Evolutionary conservation across 2,113 vertebrate genomes (phyloP), one percentile per base, ranked within the genome.

Genomic region (Dicrurus megarhynchus): DNA sequence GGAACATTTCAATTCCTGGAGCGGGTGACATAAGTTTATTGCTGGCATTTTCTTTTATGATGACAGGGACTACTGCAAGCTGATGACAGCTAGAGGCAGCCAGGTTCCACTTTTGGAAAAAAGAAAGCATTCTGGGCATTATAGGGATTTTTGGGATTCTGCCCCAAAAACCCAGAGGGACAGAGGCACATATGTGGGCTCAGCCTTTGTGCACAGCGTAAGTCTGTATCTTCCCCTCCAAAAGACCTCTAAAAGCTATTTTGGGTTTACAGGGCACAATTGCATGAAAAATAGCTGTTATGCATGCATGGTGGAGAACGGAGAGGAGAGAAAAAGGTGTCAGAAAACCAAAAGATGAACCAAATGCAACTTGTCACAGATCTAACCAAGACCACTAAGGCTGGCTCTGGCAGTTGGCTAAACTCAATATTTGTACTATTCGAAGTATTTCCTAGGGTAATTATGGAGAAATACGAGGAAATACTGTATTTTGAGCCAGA

Each of bases 351-450:
- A 49, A 77, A 87, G 59, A 59, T 21, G 10, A 82, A 19, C 24
- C 37, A 79, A 91, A 76, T 5, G 15, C 26, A 76, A 5, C 33
- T 80, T 90, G 65, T 65, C 68, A 87, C n/a, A 73, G 47, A 59
- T 73, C 74, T 68, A 32, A n/a, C 33, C 22, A 92, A 79, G 81
- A 84, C 1, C 28, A 18, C 63, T 73, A 64, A 64, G 23, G 35
- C 87, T 94, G 60, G 39, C 46, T 71, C 70, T 96, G 94, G 93
- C 91, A 89, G 63, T 89, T 78, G 74, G 90, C 95, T 96, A 94
- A 96, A 86, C 63, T 91, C 90, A 96, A 49, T 94, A 91, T 96
- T 97, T 96, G 52, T 84, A 74, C 57, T 93, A 92, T 96, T 94
- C 22, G 5, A 97, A 87, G 87, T 95, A 96, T 97, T 97, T 97